Base-by-base conservation (phyloP, 2,797 vertebrate genomes). In the Tapera naevia region DNA sequence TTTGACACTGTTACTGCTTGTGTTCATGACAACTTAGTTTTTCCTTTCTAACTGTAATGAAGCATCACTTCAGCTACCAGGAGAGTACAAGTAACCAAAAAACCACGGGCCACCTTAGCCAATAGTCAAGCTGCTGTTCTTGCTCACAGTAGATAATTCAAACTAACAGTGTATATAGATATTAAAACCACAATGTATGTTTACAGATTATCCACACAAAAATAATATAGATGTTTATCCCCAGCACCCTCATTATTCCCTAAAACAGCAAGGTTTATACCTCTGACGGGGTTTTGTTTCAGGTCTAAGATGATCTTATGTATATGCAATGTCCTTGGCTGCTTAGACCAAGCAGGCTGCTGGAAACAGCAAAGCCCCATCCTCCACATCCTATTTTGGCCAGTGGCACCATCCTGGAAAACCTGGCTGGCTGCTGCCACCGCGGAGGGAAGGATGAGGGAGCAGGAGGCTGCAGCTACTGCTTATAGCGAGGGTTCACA, bases 141-240 rank as follows among this genome's bases (percentile, higher is more conserved):
- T 50, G 48, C n/a, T 41, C 58, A 11, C 7, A n/a, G 39, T 27
- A 87, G 33, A 35, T 28, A 50, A 81, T 57, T 70, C 33, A 70
- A 80, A 71, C 50, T 8, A 17, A 45, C 8, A 39, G 3, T 3
- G 22, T 1, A 2, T 2, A 30, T n/a, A 62, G 17, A 64, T 13
- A 5, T 11, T n/a, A 69, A 75, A 80, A 6, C 10, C 18, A 9
- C 54, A 43, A 0, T 1, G 0, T 11, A 4, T 4, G 2, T n/a
- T 70, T 53, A 15, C 41, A 57, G 15, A 51, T 67, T 32, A 32
- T 13, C 30, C 35, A 14, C 25, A 45, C 8, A 5, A 12, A 23
- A 33, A 7, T 33, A 57, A 23, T 11, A n/a, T 4, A 5, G 13
- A 35, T 7, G n/a, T 17, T 67, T 45, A 53, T 70, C 16, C 18